These are phyloP conservation scores for Gastrophysa polygoni DNA, from an alignment of 2,888 invertebrate species.

Conservation along the genomic window DNA sequence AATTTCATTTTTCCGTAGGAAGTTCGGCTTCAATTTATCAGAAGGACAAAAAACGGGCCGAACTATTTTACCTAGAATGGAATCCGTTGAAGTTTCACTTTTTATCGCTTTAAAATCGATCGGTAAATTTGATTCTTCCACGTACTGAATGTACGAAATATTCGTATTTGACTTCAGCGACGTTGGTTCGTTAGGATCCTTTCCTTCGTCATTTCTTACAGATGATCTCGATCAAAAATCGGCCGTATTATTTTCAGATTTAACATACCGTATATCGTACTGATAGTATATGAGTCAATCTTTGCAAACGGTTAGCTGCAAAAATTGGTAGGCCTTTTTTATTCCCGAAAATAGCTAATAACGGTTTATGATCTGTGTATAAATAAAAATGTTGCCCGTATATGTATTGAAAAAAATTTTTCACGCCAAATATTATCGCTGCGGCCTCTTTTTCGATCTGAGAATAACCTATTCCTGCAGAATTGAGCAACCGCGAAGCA, in stretches of 20 bases:
- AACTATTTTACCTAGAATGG: slow-evolving; percentile 1
- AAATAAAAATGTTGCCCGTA: background rate
- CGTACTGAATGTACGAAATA: background rate
- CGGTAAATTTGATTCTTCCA: background rate
- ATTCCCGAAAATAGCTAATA: background rate
- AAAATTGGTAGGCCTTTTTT: background rate
- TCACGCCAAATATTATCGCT: background rate
- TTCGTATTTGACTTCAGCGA: background rate
- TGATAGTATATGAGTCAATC: slow-evolving; percentile 15
- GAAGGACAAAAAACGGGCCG: background rate
- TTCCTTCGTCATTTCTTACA: too few relatives aligned
- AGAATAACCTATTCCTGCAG: slow-evolving; percentile 5
- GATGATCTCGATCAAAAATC: slow-evolving; percentile 17
- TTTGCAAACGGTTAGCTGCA: slow-evolving; percentile 13
- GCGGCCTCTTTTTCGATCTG: background rate
- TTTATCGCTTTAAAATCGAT: background rate
- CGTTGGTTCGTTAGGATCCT: background rate
- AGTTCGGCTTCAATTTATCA: background rate
- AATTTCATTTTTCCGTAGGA: slow-evolving; percentile 3
- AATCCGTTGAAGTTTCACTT: background rate
- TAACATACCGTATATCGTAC: slow-evolving; percentile 4
- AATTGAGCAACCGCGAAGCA: background rate
- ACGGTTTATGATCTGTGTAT: slow-evolving; percentile 1
- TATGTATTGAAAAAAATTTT: background rate
- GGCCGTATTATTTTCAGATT: slow-evolving; percentile 11